Evolutionary conservation across 2,113 vertebrate species (phyloP).

Genomic region (Alethe diademata): DNA sequence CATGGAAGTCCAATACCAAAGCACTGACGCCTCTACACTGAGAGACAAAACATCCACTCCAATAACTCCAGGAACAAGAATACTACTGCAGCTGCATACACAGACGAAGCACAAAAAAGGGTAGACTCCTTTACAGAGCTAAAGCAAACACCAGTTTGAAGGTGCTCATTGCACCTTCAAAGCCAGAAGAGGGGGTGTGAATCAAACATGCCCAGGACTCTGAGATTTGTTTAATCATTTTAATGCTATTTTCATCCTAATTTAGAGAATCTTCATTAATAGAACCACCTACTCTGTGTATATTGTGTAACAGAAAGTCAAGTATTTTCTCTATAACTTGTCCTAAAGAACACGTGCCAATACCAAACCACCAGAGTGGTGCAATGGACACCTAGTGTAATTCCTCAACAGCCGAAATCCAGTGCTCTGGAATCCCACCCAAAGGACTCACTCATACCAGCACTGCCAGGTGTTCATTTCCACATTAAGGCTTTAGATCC

Average conservation of each 20-base stretch:
- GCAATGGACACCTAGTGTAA: not conserved
- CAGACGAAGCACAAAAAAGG: not conserved
- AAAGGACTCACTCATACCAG: not conserved
- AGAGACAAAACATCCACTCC: not conserved
- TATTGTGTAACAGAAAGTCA: not conserved
- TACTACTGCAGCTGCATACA: not conserved
- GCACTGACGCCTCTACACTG: not conserved
- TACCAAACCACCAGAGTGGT: not conserved
- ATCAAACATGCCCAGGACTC: not conserved
- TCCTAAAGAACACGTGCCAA: not conserved
- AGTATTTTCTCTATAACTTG: not conserved
- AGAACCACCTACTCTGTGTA: not conserved
- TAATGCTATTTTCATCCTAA: not conserved
- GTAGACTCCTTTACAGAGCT: not conserved
- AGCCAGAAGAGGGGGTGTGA: accelerated
- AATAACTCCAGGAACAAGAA: not conserved
- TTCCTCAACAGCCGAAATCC: not conserved
- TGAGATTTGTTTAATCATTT: not conserved
- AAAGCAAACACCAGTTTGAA: not conserved
- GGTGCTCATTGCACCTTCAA: not conserved
- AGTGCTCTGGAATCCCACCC: not conserved
- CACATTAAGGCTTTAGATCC: not conserved
- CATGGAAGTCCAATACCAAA: not conserved
- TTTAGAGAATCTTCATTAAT: not conserved
- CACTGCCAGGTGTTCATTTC: not conserved